Evolutionary conservation across 1,140 invertebrate genomes (phyloP), one percentile per base, ranked within the genome.

Genomic region (Lutraria rhynchaena): DNA sequence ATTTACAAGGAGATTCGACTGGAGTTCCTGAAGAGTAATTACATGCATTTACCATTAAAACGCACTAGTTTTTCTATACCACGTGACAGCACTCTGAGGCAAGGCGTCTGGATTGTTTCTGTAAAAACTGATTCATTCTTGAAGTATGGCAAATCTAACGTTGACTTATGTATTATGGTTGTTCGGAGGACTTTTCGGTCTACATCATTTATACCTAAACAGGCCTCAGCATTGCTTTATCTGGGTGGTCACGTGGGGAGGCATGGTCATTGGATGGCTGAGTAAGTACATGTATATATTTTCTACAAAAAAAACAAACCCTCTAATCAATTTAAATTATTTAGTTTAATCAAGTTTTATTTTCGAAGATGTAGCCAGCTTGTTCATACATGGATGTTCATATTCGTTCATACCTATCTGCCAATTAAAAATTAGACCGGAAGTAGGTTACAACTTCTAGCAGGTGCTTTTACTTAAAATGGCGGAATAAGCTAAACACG

Each of bases 171-270:
- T 98, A 11, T 92, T 96, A 19, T 98, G 97, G 97, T 86, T 97
- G 0, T 93, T 97, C 81, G 96, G 96, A 33, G 97, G 97, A 22
- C 92, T 96, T 83, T 95, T 96, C 83, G 97, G 97, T 0, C 91
- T 96, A 2, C 97, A 99, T 93, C 97, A 98, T 90, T 94, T 98
- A 87, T 98, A 98, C 90, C 92, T 98, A 60, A 94, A 94, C 58
- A 93, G 97, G 65, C 96, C 98, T 90, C 93, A 95, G 15, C 97
- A 99, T 87, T 97, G 96, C 0, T 96, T 98, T 87, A 92, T 97
- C 0, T 97, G 96, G 94, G 96, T 95, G 93, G 95, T 94, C 57
- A 96, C 96, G 1, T 92, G 96, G 17, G 97, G 96, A 13, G 97
- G 97, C 3, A 97, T 95, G 86, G 96, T 96, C 5, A 87, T 96